Percentiles rank a stretch among this genome's conserved stretches.
Conservation (phyloP, 2,888 invertebrate genomes). For the Drosophila pseudotakahashii region DNA sequence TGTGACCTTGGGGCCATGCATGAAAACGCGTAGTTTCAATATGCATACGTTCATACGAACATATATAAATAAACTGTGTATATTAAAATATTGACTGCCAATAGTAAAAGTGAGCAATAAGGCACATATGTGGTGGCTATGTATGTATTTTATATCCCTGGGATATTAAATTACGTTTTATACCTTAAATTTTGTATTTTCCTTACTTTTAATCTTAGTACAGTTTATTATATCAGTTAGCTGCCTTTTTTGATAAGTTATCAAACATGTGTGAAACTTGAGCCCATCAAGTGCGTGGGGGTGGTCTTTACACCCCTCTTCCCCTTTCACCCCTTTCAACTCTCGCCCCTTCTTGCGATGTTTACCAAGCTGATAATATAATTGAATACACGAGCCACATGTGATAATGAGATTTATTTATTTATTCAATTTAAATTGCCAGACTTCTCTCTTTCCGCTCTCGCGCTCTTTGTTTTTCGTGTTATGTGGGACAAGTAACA, state of each 20-base stretch:
- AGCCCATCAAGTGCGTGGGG: constrained; percentile 9
- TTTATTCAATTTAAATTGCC: constrained; percentile 67
- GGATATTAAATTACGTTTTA: not conserved
- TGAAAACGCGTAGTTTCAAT: constrained; percentile 35
- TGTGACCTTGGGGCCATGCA: constrained; percentile 52
- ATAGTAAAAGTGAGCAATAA: constrained; percentile 31
- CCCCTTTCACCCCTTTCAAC: not conserved
- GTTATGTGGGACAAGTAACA: constrained; percentile 30
- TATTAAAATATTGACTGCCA: constrained; percentile 50
- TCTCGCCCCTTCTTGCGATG: constrained; percentile 1
- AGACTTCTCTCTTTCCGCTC: not conserved
- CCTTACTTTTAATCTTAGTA: not conserved
- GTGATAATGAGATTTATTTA: constrained; percentile 78
- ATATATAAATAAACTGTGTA: constrained; percentile 20
- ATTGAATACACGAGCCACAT: constrained; percentile 75
- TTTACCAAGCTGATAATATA: constrained; percentile 63
- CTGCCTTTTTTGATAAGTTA: constrained; percentile 6
- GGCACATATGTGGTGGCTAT: constrained; percentile 4
- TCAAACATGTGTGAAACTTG: constrained; percentile 11
- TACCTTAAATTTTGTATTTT: not conserved
- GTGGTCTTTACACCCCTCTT: not conserved
- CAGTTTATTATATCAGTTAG: not conserved
- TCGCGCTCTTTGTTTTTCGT: constrained; percentile 15
- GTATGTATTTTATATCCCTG: constrained; percentile 4
- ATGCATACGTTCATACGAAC: constrained; percentile 12